Evolutionary conservation across 2,888 invertebrate genomes (phyloP).

Genomic region (Latrodectus hesperus): DNA sequence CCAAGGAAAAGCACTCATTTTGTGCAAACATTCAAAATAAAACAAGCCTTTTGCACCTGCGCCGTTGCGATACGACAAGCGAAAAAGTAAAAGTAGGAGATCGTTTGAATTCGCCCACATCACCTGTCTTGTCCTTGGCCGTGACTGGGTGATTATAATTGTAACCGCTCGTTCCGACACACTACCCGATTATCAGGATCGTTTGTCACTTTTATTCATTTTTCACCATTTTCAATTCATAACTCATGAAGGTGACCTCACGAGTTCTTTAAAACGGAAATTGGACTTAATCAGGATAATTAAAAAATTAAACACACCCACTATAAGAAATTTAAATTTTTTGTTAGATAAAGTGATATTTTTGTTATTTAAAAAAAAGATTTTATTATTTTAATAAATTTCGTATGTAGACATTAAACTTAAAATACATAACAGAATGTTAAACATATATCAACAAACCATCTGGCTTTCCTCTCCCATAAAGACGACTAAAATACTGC

Average conservation of each 20-base stretch:
- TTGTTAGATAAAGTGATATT: too few species aligned
- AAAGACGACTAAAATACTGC: too few species aligned
- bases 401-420: too few species aligned
- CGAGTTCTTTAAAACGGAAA: constrained; percentile 1
- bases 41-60: constrained; percentile 56
- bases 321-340: too few species aligned
- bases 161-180: constrained; percentile 42
- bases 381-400: too few species aligned
- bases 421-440: too few species aligned
- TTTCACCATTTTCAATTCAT: constrained; percentile 19
- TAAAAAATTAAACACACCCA: background rate
- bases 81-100: constrained; percentile 33
- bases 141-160: constrained; percentile 51
- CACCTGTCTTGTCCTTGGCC: constrained; percentile 61
- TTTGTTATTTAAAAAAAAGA: too few species aligned
- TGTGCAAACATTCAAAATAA: background rate
- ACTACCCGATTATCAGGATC: constrained; percentile 34
- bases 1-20: background rate
- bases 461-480: too few species aligned
- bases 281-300: constrained; percentile 19
- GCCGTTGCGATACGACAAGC: constrained; percentile 37
- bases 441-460: too few species aligned
- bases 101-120: constrained; percentile 52
- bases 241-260: constrained; percentile 51
- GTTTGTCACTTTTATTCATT: constrained; percentile 18